Evolutionary conservation across 2,113 vertebrate species (phyloP), one percentile per base, ranked within the genome.

Genomic region (Sarotherodon lohbergeri): DNA sequence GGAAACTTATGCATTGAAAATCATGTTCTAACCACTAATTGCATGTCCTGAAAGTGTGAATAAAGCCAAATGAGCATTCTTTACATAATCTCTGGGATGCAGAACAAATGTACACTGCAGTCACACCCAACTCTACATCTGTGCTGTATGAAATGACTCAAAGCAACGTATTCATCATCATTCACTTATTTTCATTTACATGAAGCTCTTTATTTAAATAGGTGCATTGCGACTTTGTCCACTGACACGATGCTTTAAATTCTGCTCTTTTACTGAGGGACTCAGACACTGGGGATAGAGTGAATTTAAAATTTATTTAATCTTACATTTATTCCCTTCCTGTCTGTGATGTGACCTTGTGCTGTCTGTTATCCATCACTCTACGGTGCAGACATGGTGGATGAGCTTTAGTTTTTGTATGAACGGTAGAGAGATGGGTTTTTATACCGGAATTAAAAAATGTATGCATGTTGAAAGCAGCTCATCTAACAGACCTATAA

Each of bases 361-460:
- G 24, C 13, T 9, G 4, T 46, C 34, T 3, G 6, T 88, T 87
- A 92, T 92, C 91, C 78, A 90, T 93, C 91, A 86, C 54, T 82
- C 54, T 46, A 36, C 6, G 50, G 63, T 61, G 50, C 16, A 68
- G 80, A 78, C 82, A 43, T 80, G 29, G 4, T 76, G 5, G 41
- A 81, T 4, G 5, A 71, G 68, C 29, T 80, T 86, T 46, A 36
- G 8, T 46, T 8, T 55, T 8, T 2, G n/a, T 82, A 81, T 84
- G 82, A 57, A 76, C 84, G 17, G 29, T 39, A 27, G 29, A 27
- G 29, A 43, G 56, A 32, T 43, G 22, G 43, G 9, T 3, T 43
- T 80, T 80, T 59, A 79, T 79, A n/a, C n/a, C 5, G 55, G 39
- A 5, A 32, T 29, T 19, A 78, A 39, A 82, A 86, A 86, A 4